Evolutionary conservation across 92 coral and sea anemone genomes (phyloP).

Genomic region (Diadumene lineata): DNA sequence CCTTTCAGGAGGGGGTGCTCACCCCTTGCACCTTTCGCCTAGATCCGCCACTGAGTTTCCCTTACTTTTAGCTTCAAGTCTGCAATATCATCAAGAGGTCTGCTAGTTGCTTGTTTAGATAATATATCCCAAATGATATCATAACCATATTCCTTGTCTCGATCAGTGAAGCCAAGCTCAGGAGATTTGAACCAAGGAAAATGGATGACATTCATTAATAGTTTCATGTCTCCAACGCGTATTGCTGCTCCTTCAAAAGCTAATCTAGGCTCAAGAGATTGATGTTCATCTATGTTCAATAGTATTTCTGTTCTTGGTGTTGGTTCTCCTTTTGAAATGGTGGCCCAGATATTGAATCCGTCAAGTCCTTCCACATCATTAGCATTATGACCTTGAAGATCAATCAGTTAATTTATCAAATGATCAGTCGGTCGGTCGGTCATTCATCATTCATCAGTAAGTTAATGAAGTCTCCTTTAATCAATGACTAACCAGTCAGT

Average conservation of each 20-base stretch:
- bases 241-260: conserved; percentile 53
- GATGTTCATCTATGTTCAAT: conserved; percentile 41
- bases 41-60: no score
- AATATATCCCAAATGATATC: not conserved
- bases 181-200: conserved; percentile 73
- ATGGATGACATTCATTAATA: conserved; percentile 55
- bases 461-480: no score
- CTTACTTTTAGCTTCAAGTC: not conserved
- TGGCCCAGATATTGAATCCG: conserved; percentile 61
- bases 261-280: not conserved
- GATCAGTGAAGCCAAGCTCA: conserved; percentile 48
- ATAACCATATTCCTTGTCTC: not conserved
- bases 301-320: conserved; percentile 60
- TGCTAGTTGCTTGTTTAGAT: not conserved
- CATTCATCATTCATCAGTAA: not conserved
- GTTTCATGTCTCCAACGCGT: conserved; percentile 68
- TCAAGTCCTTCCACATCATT: conserved; percentile 15
- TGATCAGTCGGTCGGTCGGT: no score
- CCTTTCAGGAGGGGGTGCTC: no score
- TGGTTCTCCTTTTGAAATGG: conserved; percentile 43
- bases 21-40: no score
- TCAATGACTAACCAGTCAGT: no score
- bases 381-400: not conserved
- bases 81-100: not conserved
- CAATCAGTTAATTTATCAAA: no score